phyloP scores from a whole-genome alignment of 2,797 vertebrate genomes.

The Meriones psammophilus region DNA sequence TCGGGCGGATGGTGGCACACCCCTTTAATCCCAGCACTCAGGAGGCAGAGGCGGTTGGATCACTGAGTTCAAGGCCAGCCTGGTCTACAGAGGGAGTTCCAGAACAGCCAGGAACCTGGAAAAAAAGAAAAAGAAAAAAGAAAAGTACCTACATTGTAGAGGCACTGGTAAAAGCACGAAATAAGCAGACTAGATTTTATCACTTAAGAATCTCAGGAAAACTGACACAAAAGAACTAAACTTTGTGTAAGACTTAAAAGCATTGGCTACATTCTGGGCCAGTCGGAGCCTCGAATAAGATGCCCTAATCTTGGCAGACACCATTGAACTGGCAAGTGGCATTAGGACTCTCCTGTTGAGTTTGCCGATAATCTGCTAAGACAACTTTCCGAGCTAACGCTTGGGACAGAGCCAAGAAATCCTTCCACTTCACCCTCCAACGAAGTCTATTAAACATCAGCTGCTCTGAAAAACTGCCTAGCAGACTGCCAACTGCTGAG shows the following conservation, averaged over 20 bases:
- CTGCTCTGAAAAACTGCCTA: slow-evolving; percentile 44
- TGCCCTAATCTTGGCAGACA: slow-evolving; percentile 46
- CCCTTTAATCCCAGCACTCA: background rate
- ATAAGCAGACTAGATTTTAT: background rate
- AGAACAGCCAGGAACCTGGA: background rate
- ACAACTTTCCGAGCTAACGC: slow-evolving; percentile 62
- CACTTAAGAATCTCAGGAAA: background rate
- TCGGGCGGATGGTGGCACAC: background rate
- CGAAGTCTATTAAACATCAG: slow-evolving; percentile 74
- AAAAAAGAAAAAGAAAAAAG: background rate
- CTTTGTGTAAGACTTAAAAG: background rate
- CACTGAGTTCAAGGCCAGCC: background rate
- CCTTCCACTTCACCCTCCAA: slow-evolving; percentile 69
- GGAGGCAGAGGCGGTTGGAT: background rate
- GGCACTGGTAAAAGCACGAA: background rate
- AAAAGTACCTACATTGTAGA: background rate
- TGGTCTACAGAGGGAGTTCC: background rate
- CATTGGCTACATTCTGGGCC: background rate
- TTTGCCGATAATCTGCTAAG: slow-evolving; percentile 61
- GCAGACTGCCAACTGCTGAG: slow-evolving; percentile 65
- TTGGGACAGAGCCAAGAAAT: slow-evolving; percentile 69
- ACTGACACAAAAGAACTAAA: background rate
- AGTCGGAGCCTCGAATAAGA: background rate
- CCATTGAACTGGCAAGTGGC: slow-evolving; percentile 42
- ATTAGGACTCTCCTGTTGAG: slow-evolving; percentile 29